These are phyloP conservation scores for Megamerina dolium DNA, from an alignment of 2,888 invertebrate genomes.

Conservation along the genomic window DNA sequence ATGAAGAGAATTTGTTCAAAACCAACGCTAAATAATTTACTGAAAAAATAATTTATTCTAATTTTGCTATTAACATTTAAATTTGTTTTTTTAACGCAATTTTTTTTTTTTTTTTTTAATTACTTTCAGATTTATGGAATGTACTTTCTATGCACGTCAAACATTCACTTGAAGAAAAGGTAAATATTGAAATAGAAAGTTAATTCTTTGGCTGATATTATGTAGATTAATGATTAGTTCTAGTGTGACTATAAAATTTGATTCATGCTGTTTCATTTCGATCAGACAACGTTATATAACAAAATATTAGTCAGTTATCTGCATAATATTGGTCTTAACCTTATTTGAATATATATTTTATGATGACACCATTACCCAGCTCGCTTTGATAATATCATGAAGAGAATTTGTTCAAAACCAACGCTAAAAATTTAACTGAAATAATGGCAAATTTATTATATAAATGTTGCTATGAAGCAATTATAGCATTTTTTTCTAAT, in stretches of 20 bases:
- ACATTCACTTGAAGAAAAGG: no score
- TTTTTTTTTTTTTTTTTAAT: neutral
- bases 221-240: no score
- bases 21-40: constrained; percentile 22
- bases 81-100: constrained; percentile 5
- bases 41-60: neutral
- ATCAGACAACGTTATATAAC: no score
- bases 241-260: no score
- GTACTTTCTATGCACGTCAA: no score
- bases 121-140: neutral
- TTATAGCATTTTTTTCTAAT: constrained; percentile 2
- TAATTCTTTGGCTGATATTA: no score
- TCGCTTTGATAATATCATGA: constrained; percentile 14
- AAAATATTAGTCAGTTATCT: no score
- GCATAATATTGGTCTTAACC: no score
- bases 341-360: constrained; percentile 1
- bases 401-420: constrained; percentile 18
- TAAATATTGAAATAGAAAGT: no score
- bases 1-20: constrained; percentile 34
- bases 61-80: neutral
- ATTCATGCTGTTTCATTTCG: no score
- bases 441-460: neutral
- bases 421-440: constrained; percentile 18
- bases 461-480: neutral
- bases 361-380: constrained; percentile 15